These are phyloP conservation scores for Zaprionus capensis DNA, from an alignment of 1,140 invertebrate genomes.

Conservation along the genomic window DNA sequence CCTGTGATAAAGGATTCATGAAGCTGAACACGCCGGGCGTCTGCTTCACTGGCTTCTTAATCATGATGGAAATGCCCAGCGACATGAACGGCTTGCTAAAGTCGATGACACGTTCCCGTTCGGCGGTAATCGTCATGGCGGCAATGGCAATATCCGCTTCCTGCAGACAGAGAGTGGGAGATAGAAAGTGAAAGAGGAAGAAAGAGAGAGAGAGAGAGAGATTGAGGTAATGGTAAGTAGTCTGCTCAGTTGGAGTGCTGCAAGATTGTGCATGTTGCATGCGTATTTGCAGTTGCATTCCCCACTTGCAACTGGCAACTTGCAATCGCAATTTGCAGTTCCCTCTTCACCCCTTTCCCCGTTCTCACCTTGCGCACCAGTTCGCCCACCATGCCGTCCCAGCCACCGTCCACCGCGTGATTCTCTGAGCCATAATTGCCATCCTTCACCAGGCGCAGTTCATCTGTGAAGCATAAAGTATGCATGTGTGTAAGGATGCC, in stretches of 20 bases:
- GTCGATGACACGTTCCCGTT: slow-evolving; percentile 97
- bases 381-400: slow-evolving; percentile 98
- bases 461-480: slow-evolving; percentile 86
- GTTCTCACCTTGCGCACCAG: slow-evolving; percentile 93
- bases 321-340: slow-evolving; percentile 27
- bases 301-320: slow-evolving; percentile 18
- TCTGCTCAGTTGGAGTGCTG: not conserved
- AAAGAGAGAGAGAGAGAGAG: not conserved
- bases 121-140: slow-evolving; percentile 96
- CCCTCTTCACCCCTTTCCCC: not conserved
- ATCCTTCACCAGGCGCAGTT: slow-evolving; percentile 92
- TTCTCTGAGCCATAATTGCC: slow-evolving; percentile 93
- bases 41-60: slow-evolving; percentile 97
- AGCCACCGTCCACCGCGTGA: slow-evolving; percentile 90
- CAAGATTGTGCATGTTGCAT: slow-evolving; percentile 11
- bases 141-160: slow-evolving; percentile 98
- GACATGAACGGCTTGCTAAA: slow-evolving; percentile 99
- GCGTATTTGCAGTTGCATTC: not conserved
- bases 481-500: not conserved
- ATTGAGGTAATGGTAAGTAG: slow-evolving; percentile 6
- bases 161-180: slow-evolving; percentile 85
- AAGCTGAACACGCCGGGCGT: slow-evolving; percentile 98
- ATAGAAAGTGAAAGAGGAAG: not conserved
- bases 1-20: slow-evolving; percentile 97
- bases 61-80: slow-evolving; percentile 98